phyloP scores from a whole-genome alignment of 2,797 vertebrate species.

The Glyptemys insculpta region DNA sequence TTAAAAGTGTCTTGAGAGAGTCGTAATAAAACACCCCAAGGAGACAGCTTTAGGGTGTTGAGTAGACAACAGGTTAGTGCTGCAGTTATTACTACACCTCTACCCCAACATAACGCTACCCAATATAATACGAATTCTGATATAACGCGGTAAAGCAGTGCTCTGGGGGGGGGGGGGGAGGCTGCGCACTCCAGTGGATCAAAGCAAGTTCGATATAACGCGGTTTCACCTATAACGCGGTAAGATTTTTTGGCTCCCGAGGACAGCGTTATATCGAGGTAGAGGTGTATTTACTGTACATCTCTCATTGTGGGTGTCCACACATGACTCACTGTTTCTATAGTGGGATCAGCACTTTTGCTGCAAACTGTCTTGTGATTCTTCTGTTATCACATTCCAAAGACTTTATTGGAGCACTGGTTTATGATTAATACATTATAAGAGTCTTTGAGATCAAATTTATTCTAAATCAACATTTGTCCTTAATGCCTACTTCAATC shows the following conservation, averaged over 20 bases:
- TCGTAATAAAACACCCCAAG: neutral
- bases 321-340: neutral
- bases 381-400: neutral
- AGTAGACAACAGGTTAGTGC: neutral
- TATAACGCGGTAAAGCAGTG: too few species aligned
- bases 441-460: neutral
- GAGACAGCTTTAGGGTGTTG: neutral
- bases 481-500: neutral
- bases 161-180: too few species aligned
- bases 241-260: too few species aligned
- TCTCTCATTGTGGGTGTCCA: neutral
- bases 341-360: neutral
- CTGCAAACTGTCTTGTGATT: neutral
- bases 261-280: too few species aligned
- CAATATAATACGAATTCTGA: too few species aligned
- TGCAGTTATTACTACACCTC: neutral
- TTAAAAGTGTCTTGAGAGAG: neutral
- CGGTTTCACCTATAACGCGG: too few species aligned
- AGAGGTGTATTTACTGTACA: neutral
- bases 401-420: neutral
- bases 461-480: neutral
- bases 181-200: too few species aligned
- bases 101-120: too few species aligned
- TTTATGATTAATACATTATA: neutral
- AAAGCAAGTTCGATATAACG: too few species aligned